phyloP scores from a whole-genome alignment of 2,113 vertebrate species.

The Centropus unirufus region DNA sequence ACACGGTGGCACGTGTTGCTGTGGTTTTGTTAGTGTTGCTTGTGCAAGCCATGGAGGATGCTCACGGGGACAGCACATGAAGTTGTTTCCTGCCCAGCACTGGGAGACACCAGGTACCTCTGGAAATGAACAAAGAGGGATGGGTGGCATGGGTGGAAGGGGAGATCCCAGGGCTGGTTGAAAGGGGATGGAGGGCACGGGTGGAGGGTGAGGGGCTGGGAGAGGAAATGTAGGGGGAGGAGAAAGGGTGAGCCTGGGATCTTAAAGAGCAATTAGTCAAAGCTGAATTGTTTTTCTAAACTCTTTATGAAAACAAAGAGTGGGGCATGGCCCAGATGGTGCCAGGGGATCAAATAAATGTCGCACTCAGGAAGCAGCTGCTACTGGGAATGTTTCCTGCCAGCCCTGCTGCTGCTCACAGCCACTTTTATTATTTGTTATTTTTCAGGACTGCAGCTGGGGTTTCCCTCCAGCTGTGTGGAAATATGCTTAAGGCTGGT shows the following conservation, averaged over 20 bases:
- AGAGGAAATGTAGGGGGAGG: constrained; percentile 68
- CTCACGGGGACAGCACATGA: rapidly evolving
- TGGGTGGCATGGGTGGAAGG: not conserved
- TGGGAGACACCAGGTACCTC: not conserved
- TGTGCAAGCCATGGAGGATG: not conserved
- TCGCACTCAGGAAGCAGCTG: constrained; percentile 83
- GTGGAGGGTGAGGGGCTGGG: not conserved
- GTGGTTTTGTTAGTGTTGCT: not conserved
- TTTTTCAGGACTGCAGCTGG: constrained; percentile 77
- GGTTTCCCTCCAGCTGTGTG: constrained; percentile 75
- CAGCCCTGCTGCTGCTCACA: constrained; percentile 55
- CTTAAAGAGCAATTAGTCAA: constrained; percentile 75
- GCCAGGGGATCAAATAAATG: constrained; percentile 79
- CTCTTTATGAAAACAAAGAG: constrained; percentile 77
- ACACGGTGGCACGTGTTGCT: rapidly evolving
- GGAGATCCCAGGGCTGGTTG: not conserved
- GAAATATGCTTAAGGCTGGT: constrained; percentile 59
- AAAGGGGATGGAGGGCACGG: not conserved
- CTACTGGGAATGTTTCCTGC: constrained; percentile 84
- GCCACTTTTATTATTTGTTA: constrained; percentile 71
- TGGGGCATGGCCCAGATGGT: constrained; percentile 79
- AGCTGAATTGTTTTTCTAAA: constrained; percentile 78
- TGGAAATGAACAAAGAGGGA: not conserved
- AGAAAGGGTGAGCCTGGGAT: constrained; percentile 59
- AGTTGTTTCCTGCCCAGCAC: not conserved